Evolutionary conservation across 2,113 vertebrate species (phyloP), one percentile per base, ranked within the genome.

Genomic region (Triplophysa siluroides): DNA sequence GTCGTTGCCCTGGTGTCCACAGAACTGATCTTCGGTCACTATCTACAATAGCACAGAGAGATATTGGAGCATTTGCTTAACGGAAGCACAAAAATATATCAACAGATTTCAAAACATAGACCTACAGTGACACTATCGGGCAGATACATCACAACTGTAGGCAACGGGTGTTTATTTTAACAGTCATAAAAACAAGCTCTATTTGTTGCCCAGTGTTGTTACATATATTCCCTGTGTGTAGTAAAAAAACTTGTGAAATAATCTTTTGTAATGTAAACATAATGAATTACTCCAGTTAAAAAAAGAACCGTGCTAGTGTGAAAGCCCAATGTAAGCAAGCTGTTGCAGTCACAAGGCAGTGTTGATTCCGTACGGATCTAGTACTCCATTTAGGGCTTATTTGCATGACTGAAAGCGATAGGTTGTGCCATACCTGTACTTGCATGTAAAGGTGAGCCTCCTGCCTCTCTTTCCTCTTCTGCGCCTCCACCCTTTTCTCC

Each of bases 391-490:
- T 38, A 38, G 50, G 13, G 50, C 3, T 18, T 52, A 16, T 16
- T 5, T 14, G 33, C 50, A 18, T 54, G 50, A 16, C 50, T 54
- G 16, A 50, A 18, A 16, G 12, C 23, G 2, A n/a, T 45, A 67
- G 1, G 26, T 4, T 10, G 29, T 66, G 62, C 2, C 87, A 26
- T 85, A 99, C 98, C 98, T 99, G 98, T 82, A 99, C 96, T 93
- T 99, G 98, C 97, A 99, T 99, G 87, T 99, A 99, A 69, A 99
- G 96, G 65, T 99, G 97, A 81, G 98, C 98, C 88, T 99, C 97
- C 87, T 99, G 98, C 16, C 96, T 93, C 86, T 99, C 98, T 91
- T 99, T 99, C 85, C 98, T 95, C 89, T 99, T 99, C 89, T 99
- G 98, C 2, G 98, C 98, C 89, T 99, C 97, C 77, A 99, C 96